Percentiles rank a stretch among this genome's conserved stretches.
phyloP scores from a whole-genome alignment of 2,113 vertebrate species.

The Hylia prasina region DNA sequence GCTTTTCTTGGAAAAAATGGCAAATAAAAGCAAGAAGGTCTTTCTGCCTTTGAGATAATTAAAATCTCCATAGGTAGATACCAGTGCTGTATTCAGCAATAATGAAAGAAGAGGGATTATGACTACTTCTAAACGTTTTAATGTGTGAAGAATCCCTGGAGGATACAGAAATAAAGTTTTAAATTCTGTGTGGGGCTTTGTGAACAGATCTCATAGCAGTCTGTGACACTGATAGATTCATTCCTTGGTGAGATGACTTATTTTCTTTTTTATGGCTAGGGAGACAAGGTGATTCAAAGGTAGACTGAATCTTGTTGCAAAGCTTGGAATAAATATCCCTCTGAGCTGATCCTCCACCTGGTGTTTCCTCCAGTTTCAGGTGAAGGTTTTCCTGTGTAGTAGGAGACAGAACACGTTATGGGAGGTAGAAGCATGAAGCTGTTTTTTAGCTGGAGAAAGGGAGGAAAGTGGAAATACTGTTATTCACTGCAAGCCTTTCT shows the following conservation, averaged over 20 bases:
- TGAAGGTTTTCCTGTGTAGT: not conserved
- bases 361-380: not conserved
- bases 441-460: not conserved
- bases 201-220: not conserved
- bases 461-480: not conserved
- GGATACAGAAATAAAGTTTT: slow-evolving; percentile 11
- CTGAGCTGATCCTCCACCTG: not conserved
- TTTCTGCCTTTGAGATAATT: not conserved
- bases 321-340: not conserved
- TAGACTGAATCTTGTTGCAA: not conserved
- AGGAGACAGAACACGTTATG: not conserved
- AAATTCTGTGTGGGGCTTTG: not conserved
- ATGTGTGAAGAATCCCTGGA: not conserved
- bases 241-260: not conserved
- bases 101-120: not conserved
- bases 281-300: not conserved
- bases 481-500: slow-evolving; percentile 11
- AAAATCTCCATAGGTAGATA: slow-evolving; percentile 2
- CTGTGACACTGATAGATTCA: not conserved
- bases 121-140: not conserved
- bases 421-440: not conserved
- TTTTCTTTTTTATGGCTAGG: not conserved
- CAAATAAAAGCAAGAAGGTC: not conserved
- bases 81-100: not conserved
- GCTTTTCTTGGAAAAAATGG: not conserved